Conservation (phyloP, 2,113 vertebrate species). For the Salvator merianae region DNA sequence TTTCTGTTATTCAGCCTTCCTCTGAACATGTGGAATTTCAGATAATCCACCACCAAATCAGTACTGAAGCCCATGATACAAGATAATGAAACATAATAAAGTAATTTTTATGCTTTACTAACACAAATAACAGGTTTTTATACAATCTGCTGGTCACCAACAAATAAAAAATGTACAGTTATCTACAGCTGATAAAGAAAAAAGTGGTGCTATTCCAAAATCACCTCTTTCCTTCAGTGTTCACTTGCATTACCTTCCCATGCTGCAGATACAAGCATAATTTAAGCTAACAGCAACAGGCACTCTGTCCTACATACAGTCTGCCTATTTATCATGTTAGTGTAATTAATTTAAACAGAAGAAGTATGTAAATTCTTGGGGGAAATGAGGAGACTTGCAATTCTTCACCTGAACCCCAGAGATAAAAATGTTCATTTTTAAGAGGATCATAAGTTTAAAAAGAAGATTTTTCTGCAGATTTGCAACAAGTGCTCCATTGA, state of each 20-base stretch:
- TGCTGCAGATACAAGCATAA: conserved; percentile 8
- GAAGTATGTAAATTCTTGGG: neutral
- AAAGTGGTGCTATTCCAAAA: conserved; percentile 37
- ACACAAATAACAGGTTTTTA: conserved; percentile 35
- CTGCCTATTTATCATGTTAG: neutral
- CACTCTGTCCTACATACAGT: neutral
- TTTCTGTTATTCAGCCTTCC: neutral
- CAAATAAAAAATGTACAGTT: conserved; percentile 38
- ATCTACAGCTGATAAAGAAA: conserved; percentile 48
- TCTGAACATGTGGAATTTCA: neutral
- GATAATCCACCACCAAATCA: conserved; percentile 14
- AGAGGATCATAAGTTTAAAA: neutral
- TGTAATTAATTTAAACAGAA: conserved; percentile 11
- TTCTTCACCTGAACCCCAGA: neutral
- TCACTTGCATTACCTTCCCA: conserved; percentile 13
- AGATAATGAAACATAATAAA: conserved; percentile 47
- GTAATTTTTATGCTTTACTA: conserved; percentile 48
- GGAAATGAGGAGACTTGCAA: neutral
- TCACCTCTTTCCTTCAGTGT: conserved; percentile 29
- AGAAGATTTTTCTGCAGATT: neutral
- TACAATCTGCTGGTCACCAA: conserved; percentile 38
- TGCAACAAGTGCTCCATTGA: neutral
- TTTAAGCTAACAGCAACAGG: conserved; percentile 24
- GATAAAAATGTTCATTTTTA: neutral
- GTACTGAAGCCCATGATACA: conserved; percentile 37